These are phyloP conservation scores for Chalcis sispes DNA, from an alignment of 2,888 invertebrate species.

Conservation along the genomic window DNA sequence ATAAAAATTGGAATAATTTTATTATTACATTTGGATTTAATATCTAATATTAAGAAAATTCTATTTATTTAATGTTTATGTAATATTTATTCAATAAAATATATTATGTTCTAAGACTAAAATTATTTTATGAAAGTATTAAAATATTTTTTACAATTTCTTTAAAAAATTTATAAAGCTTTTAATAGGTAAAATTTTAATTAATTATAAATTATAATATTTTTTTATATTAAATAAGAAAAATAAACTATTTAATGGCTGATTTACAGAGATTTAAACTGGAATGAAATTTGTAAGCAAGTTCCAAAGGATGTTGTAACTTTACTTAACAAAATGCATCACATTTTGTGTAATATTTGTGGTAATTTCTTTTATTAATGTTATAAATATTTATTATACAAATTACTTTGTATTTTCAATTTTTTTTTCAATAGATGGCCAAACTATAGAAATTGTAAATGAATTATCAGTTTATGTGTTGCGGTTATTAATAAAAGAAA, in stretches of 20 bases:
- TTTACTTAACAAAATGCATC: constrained; percentile 73
- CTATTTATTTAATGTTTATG: too few relatives aligned
- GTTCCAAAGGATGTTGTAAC: constrained; percentile 73
- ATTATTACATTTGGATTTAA: too few relatives aligned
- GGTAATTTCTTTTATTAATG: constrained; percentile 60
- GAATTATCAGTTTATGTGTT: constrained; percentile 81
- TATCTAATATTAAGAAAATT: too few relatives aligned
- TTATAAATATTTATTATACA: constrained; percentile 4
- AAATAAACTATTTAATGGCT: constrained; percentile 10
- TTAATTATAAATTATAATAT: neutral
- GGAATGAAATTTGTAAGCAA: constrained; percentile 77
- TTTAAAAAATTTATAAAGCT: too few relatives aligned
- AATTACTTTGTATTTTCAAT: constrained; percentile 21
- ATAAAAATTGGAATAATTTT: too few relatives aligned
- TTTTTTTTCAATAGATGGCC: constrained; percentile 75
- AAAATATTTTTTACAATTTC: neutral
- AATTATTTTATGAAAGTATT: constrained; percentile 29
- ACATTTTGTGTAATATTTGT: constrained; percentile 66
- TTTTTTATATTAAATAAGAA: constrained; percentile 1
- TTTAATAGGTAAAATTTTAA: too few relatives aligned
- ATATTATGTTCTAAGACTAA: too few relatives aligned
- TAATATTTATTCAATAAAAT: too few relatives aligned
- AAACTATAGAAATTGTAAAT: constrained; percentile 79
- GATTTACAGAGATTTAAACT: constrained; percentile 76
- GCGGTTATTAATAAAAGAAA: constrained; percentile 80